Evolutionary conservation across 2,113 vertebrate genomes (phyloP).

Genomic region (Callipepla californica): DNA sequence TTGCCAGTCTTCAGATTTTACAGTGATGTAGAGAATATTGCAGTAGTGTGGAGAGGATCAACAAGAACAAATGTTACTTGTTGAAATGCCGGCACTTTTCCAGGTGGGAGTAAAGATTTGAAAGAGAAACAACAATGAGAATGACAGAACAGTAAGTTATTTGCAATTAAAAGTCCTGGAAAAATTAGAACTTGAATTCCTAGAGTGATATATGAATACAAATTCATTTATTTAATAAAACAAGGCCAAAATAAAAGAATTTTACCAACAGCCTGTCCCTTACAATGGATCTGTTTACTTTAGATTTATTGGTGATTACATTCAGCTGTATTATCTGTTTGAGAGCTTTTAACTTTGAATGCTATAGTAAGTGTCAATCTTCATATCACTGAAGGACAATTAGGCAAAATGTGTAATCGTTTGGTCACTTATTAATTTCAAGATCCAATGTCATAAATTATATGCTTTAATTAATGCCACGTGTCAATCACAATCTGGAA

Average conservation of each 20-base stretch:
- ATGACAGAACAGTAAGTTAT: neutral
- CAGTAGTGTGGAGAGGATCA: neutral
- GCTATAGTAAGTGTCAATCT: slow-evolving; percentile 73
- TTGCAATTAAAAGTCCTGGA: neutral
- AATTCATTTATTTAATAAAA: slow-evolving; percentile 28
- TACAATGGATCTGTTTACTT: slow-evolving; percentile 35
- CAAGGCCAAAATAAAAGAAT: neutral
- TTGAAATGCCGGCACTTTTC: neutral
- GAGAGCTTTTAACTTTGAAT: slow-evolving; percentile 72
- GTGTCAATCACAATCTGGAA: slow-evolving; percentile 77
- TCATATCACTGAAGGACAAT: slow-evolving; percentile 78
- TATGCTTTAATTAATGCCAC: slow-evolving; percentile 81
- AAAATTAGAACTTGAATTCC: slow-evolving; percentile 20
- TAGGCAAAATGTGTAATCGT: slow-evolving; percentile 82
- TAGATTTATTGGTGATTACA: slow-evolving; percentile 62
- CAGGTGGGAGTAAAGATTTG: neutral
- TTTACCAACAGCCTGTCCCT: neutral
- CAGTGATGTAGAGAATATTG: neutral
- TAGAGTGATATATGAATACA: neutral
- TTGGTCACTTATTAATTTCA: slow-evolving; percentile 85
- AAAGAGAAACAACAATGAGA: neutral
- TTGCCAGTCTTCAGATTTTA: neutral
- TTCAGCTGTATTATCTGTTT: slow-evolving; percentile 67
- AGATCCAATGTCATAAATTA: slow-evolving; percentile 82
- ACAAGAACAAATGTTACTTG: neutral